phyloP scores from a whole-genome alignment of 2,797 vertebrate genomes.

The Mus caroli region DNA sequence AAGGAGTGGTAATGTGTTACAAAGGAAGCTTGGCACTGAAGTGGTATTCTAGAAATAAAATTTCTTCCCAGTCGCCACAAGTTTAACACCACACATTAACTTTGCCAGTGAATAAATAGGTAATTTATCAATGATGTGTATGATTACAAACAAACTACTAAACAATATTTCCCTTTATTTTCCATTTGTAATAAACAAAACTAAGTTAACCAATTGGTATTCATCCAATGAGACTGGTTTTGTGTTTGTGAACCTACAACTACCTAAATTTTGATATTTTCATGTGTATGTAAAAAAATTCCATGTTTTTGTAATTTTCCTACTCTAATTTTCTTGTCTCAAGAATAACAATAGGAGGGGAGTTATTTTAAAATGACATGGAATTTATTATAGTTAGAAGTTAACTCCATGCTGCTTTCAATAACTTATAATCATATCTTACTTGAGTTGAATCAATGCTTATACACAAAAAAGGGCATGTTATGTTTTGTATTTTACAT shows the following conservation, averaged over 20 bases:
- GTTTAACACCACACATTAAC: background rate
- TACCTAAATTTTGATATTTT: slow-evolving; percentile 12
- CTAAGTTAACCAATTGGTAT: background rate
- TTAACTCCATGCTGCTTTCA: background rate
- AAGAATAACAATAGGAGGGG: background rate
- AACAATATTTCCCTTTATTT: background rate
- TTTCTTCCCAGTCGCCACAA: background rate
- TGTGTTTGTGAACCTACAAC: background rate
- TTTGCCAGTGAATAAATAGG: background rate
- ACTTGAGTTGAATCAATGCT: background rate
- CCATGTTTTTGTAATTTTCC: background rate
- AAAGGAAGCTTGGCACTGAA: background rate
- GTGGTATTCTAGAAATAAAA: background rate
- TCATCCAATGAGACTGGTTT: background rate
- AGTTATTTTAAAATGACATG: background rate
- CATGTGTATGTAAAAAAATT: background rate
- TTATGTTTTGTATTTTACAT: background rate
- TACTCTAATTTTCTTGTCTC: background rate
- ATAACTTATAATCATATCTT: slow-evolving; percentile 14
- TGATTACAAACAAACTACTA: background rate
- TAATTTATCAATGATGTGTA: background rate
- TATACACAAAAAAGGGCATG: background rate
- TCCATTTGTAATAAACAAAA: background rate
- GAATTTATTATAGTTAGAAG: background rate
- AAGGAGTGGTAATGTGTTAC: background rate